Evolutionary conservation across 2,888 invertebrate species (phyloP).

Genomic region (Quadroppia sp.): DNA sequence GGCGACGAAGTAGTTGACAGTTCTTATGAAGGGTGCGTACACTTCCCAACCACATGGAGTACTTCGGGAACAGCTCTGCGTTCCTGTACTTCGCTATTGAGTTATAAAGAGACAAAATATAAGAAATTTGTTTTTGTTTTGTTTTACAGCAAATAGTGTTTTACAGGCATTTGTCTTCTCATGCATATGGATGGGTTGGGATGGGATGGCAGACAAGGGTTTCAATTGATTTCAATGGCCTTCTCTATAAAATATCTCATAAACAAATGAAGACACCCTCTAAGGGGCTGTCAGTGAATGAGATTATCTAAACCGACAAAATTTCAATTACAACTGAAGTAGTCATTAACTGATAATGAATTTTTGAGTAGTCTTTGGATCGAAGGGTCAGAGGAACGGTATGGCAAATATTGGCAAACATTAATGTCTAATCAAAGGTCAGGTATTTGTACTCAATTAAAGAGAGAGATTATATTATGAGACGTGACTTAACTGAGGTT

Average conservation of each 20-base stretch:
- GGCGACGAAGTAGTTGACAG: conserved; percentile 59
- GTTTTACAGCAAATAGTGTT: too few species aligned
- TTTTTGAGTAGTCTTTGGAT: not conserved
- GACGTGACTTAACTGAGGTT: not conserved
- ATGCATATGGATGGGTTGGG: too few species aligned
- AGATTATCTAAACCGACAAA: too few species aligned
- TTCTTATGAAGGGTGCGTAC: conserved; percentile 58
- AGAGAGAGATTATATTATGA: not conserved
- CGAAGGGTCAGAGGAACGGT: not conserved
- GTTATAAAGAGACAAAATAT: too few species aligned
- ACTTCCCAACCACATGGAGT: conserved; percentile 63
- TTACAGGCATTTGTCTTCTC: too few species aligned
- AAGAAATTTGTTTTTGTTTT: not conserved
- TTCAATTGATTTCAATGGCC: too few species aligned
- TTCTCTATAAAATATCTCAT: too few species aligned
- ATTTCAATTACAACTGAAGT: too few species aligned
- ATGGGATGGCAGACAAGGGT: too few species aligned
- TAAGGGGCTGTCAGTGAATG: too few species aligned
- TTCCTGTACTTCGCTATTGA: conserved; percentile 6
- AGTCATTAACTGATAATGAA: not conserved
- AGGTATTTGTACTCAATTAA: conserved; percentile 9
- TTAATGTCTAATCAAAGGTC: not conserved
- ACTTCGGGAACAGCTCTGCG: conserved; percentile 38
- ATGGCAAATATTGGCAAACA: not conserved
- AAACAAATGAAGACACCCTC: too few species aligned